phyloP scores from a whole-genome alignment of 2,113 vertebrate species.

The Atlantisia rogersi region DNA sequence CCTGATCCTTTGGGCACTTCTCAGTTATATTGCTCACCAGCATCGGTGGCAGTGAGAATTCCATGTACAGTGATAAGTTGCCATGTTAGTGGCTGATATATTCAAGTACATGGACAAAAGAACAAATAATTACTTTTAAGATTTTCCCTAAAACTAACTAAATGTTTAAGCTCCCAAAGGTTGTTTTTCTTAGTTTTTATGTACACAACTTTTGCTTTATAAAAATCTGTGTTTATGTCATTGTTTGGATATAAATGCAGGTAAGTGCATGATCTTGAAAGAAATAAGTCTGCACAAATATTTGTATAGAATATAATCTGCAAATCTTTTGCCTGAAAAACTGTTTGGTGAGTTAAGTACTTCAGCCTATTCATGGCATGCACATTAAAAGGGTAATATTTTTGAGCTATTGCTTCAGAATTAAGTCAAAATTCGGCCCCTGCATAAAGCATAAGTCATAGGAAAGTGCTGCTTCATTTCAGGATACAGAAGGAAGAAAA shows the following conservation, averaged over 20 bases:
- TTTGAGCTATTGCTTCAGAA: neutral
- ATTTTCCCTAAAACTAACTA: neutral
- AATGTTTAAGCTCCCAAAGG: neutral
- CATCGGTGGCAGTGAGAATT: rapidly evolving
- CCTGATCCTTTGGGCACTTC: neutral
- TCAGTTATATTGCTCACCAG: neutral
- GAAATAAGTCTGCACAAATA: neutral
- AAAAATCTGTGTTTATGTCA: neutral
- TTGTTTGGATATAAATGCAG: neutral
- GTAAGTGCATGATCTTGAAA: neutral
- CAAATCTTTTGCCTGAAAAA: neutral
- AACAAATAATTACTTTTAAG: neutral
- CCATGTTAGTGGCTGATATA: neutral
- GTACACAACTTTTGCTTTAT: neutral
- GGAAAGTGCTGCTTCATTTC: neutral
- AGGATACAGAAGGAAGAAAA: neutral
- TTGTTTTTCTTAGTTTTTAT: neutral
- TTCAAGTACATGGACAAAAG: neutral
- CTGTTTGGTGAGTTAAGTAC: neutral
- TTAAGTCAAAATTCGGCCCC: neutral
- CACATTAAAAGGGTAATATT: neutral
- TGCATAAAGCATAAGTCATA: neutral
- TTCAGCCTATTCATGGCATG: neutral
- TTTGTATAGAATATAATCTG: neutral
- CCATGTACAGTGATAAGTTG: neutral